Conservation (phyloP, 2,113 vertebrate genomes). For the Thunnus maccoyii region DNA sequence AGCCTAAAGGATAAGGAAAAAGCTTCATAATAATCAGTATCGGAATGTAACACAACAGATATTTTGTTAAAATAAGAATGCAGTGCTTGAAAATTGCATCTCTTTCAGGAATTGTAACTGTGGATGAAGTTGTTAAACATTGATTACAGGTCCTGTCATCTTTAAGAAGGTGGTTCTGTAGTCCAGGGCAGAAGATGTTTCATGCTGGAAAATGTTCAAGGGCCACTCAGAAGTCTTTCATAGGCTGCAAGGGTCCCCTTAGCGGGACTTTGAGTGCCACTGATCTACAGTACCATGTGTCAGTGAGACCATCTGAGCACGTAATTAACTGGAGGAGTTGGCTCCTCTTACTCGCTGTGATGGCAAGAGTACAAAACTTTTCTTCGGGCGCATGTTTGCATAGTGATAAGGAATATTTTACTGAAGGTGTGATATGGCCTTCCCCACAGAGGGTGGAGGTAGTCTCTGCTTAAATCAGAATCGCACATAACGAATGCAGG, state of each 20-base stretch:
- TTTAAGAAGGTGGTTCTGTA: constrained; percentile 15
- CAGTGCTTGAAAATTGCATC: neutral
- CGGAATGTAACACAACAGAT: neutral
- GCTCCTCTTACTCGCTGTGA: constrained; percentile 12
- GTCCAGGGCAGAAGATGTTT: constrained; percentile 24
- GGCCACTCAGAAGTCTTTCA: constrained; percentile 64
- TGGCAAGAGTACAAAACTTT: constrained; percentile 63
- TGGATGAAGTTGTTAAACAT: constrained; percentile 43
- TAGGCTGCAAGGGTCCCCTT: constrained; percentile 59
- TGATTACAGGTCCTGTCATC: constrained; percentile 41
- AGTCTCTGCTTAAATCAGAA: constrained; percentile 31
- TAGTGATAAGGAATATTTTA: constrained; percentile 61
- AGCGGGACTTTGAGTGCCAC: constrained; percentile 51
- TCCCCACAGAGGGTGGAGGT: constrained; percentile 12
- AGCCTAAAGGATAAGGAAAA: neutral
- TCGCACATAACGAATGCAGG: constrained; percentile 29
- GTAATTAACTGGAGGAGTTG: constrained; percentile 68
- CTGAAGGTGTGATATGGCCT: constrained; percentile 51
- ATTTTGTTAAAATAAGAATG: constrained; percentile 21
- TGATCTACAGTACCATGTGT: constrained; percentile 62
- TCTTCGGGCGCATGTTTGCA: constrained; percentile 56
- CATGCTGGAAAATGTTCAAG: constrained; percentile 66
- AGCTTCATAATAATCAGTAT: constrained; percentile 7
- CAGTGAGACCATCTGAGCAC: constrained; percentile 57
- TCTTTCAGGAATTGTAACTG: neutral